Evolutionary conservation across 1,140 invertebrate species (phyloP), one percentile per base, ranked within the genome.

Genomic region (Musca domestica): DNA sequence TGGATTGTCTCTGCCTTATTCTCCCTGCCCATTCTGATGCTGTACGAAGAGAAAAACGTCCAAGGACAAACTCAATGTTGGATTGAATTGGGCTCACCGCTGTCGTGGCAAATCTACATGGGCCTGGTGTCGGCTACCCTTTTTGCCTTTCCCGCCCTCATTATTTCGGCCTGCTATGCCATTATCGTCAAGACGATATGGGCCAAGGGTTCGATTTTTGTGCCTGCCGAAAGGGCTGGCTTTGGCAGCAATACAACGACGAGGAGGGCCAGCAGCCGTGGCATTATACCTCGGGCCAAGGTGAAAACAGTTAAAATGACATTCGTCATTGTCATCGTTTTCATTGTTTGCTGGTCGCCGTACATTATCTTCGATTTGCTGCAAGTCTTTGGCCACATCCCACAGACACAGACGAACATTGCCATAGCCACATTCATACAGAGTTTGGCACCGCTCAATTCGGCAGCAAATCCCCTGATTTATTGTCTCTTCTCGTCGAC

Each of bases 291-390:
- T 1, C 86, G 92, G 73, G 95, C 95, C 9, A 97, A 96, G 84
- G 94, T 98, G 70, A 95, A 96, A 84, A 96, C 95, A n/a, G 91
- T 97, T 51, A 98, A 98, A 83, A 97, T 98, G 95, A 97, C 95
- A 0, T 91, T 97, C 71, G 93, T 95, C 67, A 98, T 98, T 74
- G 94, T 98, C 69, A 93, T 95, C 76, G 95, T 96, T 15, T 98
- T 98, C 83, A 91, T 98, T 64, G 77, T 97, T 3, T 98, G 95
- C 84, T 98, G 95, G 95, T 95, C 93, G 72, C 96, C 96, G 0
- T 98, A 95, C 81, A 94, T 97, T 78, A 86, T 98, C 41, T 98
- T 95, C 81, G 94, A 96, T 81, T 82, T 98, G 20, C 87, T 98
- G 1, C 93, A 96, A 87, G 93, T 97, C 27, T 97, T 91, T 82